Evolutionary conservation across 2,888 invertebrate genomes (phyloP), one percentile per base, ranked within the genome.

Genomic region (Chalcosyrphus nemorum): DNA sequence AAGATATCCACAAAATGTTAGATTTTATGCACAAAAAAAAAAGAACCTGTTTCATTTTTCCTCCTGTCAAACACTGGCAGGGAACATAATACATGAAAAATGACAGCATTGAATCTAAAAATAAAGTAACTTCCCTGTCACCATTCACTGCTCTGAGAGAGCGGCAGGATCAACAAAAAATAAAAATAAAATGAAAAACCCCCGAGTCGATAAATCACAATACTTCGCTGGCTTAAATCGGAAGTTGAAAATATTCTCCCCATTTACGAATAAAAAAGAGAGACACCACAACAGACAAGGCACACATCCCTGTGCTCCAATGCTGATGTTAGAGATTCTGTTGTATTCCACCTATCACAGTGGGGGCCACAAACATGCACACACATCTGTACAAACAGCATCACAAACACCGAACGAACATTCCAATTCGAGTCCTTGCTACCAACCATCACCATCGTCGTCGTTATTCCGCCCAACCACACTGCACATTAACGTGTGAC

Each of bases 161-260:
- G 41, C 47, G 47, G 75, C 38, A 56, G 54, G 45, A 54, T 72
- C 52, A 66, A 45, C 13, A 52, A 57, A 56, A 61, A 41, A 15
- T 17, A 13, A 24, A 63, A 63, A 56, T 43, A 32, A 32, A 63
- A 35, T 19, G 9, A 50, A 32, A 50, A 59, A 6, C 24, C 54
- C 52, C 50, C 50, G 7, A 72, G 78, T 63, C 78, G 35, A 84
- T 84, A 84, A 84, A 84, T 84, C 78, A 78, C 72, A 68, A 70
- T 72, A 35, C 59, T 32, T 24, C 61, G 27, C 35, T 61, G 54
- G n/a, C 52, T 56, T 43, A 32, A 47, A 43, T 57, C 57, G 56
- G 43, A 68, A 56, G 54, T 45, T 63, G 54, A 61, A 66, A 61
- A 56, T 72, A 17, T 50, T 38, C 19, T 45, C 47, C 7, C 17